phyloP scores from a whole-genome alignment of 2,113 vertebrate species.

The Shinisaurus crocodilurus region DNA sequence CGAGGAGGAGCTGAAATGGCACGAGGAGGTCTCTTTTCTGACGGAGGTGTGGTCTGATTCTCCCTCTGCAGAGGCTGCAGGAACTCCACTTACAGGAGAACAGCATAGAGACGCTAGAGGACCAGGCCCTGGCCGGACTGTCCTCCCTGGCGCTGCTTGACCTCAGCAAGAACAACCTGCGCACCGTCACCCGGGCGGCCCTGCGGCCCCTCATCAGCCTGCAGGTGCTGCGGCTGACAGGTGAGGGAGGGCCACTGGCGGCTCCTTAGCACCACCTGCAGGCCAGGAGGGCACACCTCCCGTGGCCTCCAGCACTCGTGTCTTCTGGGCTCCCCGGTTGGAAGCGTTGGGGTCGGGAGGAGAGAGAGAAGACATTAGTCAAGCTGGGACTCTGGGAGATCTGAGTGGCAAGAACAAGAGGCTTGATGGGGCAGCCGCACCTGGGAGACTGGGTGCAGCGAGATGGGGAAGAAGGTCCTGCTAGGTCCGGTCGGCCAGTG shows the following conservation, averaged over 20 bases:
- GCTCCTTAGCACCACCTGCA: neutral
- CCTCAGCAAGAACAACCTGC: slow-evolving; percentile 89
- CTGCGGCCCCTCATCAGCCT: slow-evolving; percentile 88
- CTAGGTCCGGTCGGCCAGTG: neutral
- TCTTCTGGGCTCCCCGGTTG: neutral
- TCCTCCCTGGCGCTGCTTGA: slow-evolving; percentile 90
- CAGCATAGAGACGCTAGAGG: slow-evolving; percentile 84
- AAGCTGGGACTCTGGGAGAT: neutral
- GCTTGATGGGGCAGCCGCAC: too few species aligned
- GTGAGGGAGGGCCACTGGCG: slow-evolving; percentile 48
- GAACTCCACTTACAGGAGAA: slow-evolving; percentile 93
- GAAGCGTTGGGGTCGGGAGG: too few species aligned
- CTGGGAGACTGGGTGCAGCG: neutral
- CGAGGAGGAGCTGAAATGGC: neutral
- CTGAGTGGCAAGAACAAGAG: neutral
- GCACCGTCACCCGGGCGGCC: slow-evolving; percentile 81
- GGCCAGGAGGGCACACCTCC: too few species aligned
- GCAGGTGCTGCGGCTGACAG: slow-evolving; percentile 90
- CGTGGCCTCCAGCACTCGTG: neutral
- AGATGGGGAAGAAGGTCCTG: neutral
- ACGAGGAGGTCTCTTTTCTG: fast-evolving
- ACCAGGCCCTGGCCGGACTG: slow-evolving; percentile 85
- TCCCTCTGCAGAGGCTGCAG: slow-evolving; percentile 83
- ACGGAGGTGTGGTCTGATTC: fast-evolving
- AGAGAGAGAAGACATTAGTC: neutral